Percentiles rank a stretch among this genome's conserved stretches.
These are phyloP conservation scores for Acrobasis suavella DNA, from an alignment of 2,888 invertebrate genomes.

Conservation along the genomic window DNA sequence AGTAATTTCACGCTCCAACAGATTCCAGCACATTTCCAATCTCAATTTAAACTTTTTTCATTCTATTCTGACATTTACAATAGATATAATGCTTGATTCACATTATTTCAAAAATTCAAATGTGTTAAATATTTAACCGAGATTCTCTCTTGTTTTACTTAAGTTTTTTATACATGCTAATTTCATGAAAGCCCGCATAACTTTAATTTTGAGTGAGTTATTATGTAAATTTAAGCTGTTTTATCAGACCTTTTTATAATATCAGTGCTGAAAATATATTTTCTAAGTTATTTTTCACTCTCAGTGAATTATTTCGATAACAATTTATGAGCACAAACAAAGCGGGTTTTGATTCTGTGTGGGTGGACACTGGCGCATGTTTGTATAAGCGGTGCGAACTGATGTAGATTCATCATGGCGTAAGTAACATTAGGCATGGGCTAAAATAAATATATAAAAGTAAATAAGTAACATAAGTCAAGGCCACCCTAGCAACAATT, in stretches of 20 bases:
- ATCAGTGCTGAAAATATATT: no score
- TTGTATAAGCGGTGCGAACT: no score
- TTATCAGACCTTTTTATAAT: neutral
- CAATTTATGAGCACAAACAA: no score
- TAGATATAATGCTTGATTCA: neutral
- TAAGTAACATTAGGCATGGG: no score
- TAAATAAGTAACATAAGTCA: no score
- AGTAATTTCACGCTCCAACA: slow-evolving; percentile 7
- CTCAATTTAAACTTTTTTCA: slow-evolving; percentile 4
- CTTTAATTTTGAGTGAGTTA: neutral
- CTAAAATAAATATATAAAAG: no score
- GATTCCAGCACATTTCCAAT: neutral
- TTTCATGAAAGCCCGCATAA: neutral
- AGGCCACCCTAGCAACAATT: no score
- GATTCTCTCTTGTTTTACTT: slow-evolving; percentile 1
- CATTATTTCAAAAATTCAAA: neutral
- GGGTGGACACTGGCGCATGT: no score
- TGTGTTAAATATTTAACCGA: neutral
- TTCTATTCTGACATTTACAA: neutral
- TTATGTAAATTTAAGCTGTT: neutral
- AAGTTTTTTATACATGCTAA: neutral
- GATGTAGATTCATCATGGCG: no score
- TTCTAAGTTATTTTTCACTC: no score
- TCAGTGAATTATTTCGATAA: no score
- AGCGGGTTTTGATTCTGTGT: no score